These are phyloP conservation scores for Apamea crenata DNA, from an alignment of 2,888 invertebrate genomes.

Conservation along the genomic window DNA sequence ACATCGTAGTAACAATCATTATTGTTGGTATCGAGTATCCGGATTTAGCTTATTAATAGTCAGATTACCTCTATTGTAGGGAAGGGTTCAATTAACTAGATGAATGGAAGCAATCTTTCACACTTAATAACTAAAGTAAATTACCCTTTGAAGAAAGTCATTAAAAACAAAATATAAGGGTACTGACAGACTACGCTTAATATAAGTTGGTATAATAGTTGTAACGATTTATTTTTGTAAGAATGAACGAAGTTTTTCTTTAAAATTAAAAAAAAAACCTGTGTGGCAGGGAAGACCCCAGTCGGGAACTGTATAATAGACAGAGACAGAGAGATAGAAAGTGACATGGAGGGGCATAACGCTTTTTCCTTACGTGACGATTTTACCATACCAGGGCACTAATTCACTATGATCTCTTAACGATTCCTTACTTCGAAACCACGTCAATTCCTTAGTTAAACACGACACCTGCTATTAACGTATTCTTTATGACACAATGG, in stretches of 20 bases:
- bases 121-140: constrained; percentile 32
- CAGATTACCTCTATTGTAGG: constrained; percentile 40
- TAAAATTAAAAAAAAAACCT: neutral
- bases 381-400: no score
- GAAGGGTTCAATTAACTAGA: constrained; percentile 31
- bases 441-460: no score
- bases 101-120: constrained; percentile 45
- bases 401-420: no score
- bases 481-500: no score
- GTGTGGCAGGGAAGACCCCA: neutral
- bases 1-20: neutral
- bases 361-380: neutral
- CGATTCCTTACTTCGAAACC: no score
- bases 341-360: neutral
- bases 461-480: no score
- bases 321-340: neutral
- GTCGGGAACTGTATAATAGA: neutral
- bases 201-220: neutral
- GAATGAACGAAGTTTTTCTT: neutral
- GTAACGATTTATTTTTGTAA: neutral
- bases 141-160: constrained; percentile 35
- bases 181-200: neutral
- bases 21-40: constrained; percentile 12
- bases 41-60: constrained; percentile 24
- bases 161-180: constrained; percentile 31